Base-by-base conservation (phyloP, 2,797 vertebrate genomes). In the Coregonus suidteri region DNA sequence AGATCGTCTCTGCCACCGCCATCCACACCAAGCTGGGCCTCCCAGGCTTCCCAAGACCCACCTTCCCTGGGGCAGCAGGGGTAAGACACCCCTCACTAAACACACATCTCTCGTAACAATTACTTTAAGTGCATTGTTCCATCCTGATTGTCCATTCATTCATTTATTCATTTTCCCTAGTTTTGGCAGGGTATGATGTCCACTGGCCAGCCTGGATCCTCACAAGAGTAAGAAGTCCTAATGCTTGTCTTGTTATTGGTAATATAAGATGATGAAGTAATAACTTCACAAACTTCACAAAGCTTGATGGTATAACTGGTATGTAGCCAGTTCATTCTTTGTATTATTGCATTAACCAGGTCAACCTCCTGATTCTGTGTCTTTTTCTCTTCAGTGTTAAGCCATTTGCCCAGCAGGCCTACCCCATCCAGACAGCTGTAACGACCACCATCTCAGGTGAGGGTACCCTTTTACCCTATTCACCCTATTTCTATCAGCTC, bases 1-100 rank as follows among this genome's bases (percentile, higher is more conserved):
- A 99, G 94, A 99, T 99, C 74, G 97, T 99, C 87, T 99, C 98
- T 0, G 97, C 98, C 88, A 98, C 98, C 6, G 96, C 97, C 90
- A 98, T 99, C 88, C 98, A 99, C 95, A 99, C 95, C 95, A 99
- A 99, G 89, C 95, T 99, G 89, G 96, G 97, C 77, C 96, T 99
- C 73, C 41, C 41, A 47, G 41, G 41, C 41, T 47, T 47, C 41
- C 96, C 98, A 47, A 96, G 97, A 79, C 94, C 96, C 78, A 93
- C 95, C 85, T 98, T 99, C 91, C 95, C 97, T 3, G 95, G 95
- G 85, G 96, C 96, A 1, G 93, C 97, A 52, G 97, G 96, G 96
- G 98, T 99, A 92, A 95, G 94, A 93, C 74, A 72, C 16, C 13
- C 37, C 15, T 25, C 35, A 11, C 11, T 56, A 7, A 1, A 13